Evolutionary conservation across 1,140 invertebrate species (phyloP).

Genomic region (Pseudomyrmex flavicornis): DNA sequence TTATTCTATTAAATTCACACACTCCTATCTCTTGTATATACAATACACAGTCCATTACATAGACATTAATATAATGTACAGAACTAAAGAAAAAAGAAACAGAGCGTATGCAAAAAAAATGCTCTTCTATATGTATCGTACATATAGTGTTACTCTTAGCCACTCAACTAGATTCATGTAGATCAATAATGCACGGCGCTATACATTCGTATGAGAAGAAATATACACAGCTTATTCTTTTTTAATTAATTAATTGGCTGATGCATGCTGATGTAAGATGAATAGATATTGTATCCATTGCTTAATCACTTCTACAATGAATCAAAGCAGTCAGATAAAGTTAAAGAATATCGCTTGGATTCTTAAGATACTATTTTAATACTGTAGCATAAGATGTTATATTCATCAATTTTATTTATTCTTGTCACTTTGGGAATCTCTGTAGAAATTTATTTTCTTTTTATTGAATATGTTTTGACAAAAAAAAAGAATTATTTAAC

Average conservation of each 20-base stretch:
- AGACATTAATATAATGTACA: slow-evolving; percentile 45
- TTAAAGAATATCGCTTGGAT: slow-evolving; percentile 60
- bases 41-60: not conserved
- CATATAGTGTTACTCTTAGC: slow-evolving; percentile 62
- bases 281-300: slow-evolving; percentile 63
- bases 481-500: not conserved
- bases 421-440: slow-evolving; percentile 57
- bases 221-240: slow-evolving; percentile 21
- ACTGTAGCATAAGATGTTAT: slow-evolving; percentile 59
- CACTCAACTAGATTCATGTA: slow-evolving; percentile 1
- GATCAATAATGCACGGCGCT: not conserved
- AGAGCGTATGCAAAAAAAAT: not conserved
- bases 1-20: too few relatives aligned
- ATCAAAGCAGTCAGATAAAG: slow-evolving; percentile 72
- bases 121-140: slow-evolving; percentile 65
- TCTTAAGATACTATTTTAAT: slow-evolving; percentile 71
- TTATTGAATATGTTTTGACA: slow-evolving; percentile 29
- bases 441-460: slow-evolving; percentile 19
- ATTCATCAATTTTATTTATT: slow-evolving; percentile 70
- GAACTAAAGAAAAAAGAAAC: slow-evolving; percentile 47
- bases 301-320: slow-evolving; percentile 69
- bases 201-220: slow-evolving; percentile 8
- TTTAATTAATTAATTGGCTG: slow-evolving; percentile 60
- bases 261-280: slow-evolving; percentile 63
- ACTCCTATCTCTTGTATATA: too few relatives aligned